Evolutionary conservation across 2,797 vertebrate genomes (phyloP), one percentile per base, ranked within the genome.

Genomic region (Neopelma chrysocephalum): DNA sequence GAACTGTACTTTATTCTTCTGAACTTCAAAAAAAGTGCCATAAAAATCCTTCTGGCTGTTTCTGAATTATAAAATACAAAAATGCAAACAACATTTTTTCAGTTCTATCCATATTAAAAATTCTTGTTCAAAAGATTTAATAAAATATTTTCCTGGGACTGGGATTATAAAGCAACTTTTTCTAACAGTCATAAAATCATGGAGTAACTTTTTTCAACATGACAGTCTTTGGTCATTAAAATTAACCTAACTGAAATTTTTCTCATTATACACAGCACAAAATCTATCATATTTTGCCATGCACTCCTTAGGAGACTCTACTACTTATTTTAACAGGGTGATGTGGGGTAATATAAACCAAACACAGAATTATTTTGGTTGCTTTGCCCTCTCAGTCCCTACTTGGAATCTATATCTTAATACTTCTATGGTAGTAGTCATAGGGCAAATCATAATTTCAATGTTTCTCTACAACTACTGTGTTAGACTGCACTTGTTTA

Each of bases 61-160:
- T 80, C 73, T 79, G 56, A 92, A 73, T 77, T 64, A 87, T 45
- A 50, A 85, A 94, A 80, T 32, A 86, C 5, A 87, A 82, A 96
- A 88, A 90, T 53, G 57, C 45, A 80, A 94, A 64, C 75, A 84
- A 42, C 56, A 56, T 54, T 64, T 54, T 54, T 78, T 93, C 36
- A 53, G 57, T 82, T 85, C 91, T 78, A 83, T 2, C 17, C 31
- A 26, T 22, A 68, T 45, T 31, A 82, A 91, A 89, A 80, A 38
- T 47, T 57, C 8, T 45, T 83, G 31, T 60, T 87, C 21, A 34
- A 50, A 65, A 90, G 65, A 50, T 50, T 48, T 21, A 89, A 70
- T 40, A 76, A 76, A 91, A 51, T 83, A 77, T 81, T 82, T 87
- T 84, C 48, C 29, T n/a, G 5, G 13, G 26, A 82, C 25, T 26